A percentile compares a stretch with the other conserved stretches of the same genome.
Conservation (phyloP, 2,888 invertebrate genomes). For the Oligia fasciuncula region DNA sequence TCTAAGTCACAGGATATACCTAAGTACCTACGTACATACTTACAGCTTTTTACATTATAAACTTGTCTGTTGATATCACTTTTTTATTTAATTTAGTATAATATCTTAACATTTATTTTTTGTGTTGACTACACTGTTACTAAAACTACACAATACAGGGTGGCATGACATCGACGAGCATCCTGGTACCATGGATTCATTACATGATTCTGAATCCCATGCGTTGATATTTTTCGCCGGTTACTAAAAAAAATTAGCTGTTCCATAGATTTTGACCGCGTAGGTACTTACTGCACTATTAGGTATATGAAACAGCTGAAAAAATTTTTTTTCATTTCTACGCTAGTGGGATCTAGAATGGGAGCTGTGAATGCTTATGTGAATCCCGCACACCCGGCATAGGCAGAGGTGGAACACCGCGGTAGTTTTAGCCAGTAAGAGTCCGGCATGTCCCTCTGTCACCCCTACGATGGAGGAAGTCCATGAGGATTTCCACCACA, state of each 20-base stretch:
- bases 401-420: no score
- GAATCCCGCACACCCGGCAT: no score
- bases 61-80: constrained; percentile 1
- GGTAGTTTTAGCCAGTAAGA: no score
- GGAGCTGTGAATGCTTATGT: no score
- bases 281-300: not conserved
- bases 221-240: no score
- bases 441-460: no score
- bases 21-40: not conserved
- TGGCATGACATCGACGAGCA: not conserved
- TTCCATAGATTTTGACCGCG: not conserved
- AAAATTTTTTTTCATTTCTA: no score
- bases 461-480: no score
- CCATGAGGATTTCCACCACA: no score
- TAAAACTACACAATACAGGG: not conserved
- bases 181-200: not conserved
- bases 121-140: not conserved
- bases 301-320: no score
- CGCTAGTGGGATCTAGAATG: no score
- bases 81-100: constrained; percentile 12
- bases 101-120: not conserved
- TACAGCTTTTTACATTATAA: constrained; percentile 21
- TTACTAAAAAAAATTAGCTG: not conserved
- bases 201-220: not conserved
- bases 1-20: constrained; percentile 29